These are phyloP conservation scores for Acanthococcus lagerstroemiae DNA, from an alignment of 2,888 invertebrate genomes.

Conservation along the genomic window DNA sequence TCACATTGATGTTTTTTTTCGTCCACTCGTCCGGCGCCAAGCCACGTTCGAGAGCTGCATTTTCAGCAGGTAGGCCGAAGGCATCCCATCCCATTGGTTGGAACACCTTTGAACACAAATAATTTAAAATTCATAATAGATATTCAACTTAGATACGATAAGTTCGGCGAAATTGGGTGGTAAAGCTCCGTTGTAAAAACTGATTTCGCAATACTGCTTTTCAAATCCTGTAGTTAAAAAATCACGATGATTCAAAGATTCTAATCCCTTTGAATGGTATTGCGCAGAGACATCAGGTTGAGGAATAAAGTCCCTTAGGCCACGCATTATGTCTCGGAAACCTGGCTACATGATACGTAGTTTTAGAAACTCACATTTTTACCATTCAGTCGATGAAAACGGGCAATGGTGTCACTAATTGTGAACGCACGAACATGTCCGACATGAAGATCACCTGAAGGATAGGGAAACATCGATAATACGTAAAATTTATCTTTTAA, in stretches of 20 bases:
- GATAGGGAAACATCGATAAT: conserved; percentile 97
- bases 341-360: no score
- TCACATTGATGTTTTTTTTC: conserved; percentile 63
- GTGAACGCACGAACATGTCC: conserved; percentile 97
- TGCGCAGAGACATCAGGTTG: no score
- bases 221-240: no score
- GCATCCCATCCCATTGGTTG: conserved; percentile 99
- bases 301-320: no score
- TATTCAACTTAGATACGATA: no score
- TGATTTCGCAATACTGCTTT: no score
- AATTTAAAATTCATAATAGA: no score
- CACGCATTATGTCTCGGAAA: no score
- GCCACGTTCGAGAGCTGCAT: conserved; percentile 84
- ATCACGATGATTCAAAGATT: no score
- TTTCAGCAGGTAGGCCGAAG: conserved; percentile 97
- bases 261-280: no score
- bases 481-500: conserved; percentile 58
- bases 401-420: conserved; percentile 82
- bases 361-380: conserved; percentile 47
- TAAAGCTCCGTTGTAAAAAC: no score
- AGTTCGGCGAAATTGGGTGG: no score
- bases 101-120: conserved; percentile 56
- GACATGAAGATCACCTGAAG: conserved; percentile 94
- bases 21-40: conserved; percentile 84
- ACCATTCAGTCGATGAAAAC: conserved; percentile 75